These are phyloP conservation scores for Lomographa bimaculata DNA, from an alignment of 2,888 invertebrate genomes.

Conservation along the genomic window DNA sequence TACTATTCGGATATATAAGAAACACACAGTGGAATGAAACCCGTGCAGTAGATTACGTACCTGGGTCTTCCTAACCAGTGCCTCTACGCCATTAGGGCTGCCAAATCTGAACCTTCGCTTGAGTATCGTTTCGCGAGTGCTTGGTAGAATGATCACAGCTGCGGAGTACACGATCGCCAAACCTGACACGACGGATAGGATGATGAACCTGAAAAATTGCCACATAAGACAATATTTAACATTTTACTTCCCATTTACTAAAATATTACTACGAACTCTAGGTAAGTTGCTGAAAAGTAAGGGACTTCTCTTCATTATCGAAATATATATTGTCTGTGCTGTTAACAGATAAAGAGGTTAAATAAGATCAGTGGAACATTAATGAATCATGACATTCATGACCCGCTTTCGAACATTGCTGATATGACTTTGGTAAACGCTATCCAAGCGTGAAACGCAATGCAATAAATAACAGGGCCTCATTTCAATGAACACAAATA, in stretches of 20 bases:
- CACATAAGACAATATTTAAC: too few species aligned
- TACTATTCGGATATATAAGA: too few species aligned
- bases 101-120: conserved; percentile 91
- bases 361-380: background rate
- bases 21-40: too few species aligned
- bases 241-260: too few species aligned
- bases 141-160: conserved; percentile 90
- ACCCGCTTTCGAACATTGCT: background rate
- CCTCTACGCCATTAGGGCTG: conserved; percentile 88
- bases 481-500: too few species aligned
- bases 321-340: too few species aligned
- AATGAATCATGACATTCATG: background rate
- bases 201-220: conserved; percentile 90
- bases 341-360: too few species aligned
- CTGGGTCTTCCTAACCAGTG: conserved; percentile 91
- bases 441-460: conserved; percentile 2
- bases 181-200: conserved; percentile 89
- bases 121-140: conserved; percentile 91
- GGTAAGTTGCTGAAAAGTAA: too few species aligned
- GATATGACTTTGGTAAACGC: background rate
- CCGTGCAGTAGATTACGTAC: too few species aligned
- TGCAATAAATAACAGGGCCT: too few species aligned
- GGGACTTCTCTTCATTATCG: too few species aligned
- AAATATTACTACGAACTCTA: too few species aligned
- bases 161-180: conserved; percentile 92